A percentile compares a stretch with the other conserved stretches of the same genome.
Evolutionary conservation across 2,113 vertebrate species (phyloP).

Genomic region (Aegithalos caudatus): DNA sequence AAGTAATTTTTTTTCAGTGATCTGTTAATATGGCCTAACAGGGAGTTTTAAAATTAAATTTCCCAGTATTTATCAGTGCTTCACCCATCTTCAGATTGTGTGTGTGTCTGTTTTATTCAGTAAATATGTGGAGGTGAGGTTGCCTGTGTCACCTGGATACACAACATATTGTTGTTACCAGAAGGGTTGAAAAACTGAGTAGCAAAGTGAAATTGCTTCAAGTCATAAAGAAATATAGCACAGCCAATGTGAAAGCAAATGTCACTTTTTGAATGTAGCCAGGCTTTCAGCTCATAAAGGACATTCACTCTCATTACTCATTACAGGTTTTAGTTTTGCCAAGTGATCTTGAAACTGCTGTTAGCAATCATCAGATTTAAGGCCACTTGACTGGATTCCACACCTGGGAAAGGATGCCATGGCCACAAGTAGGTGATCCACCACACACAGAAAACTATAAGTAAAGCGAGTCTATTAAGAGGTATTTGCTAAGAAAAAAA

Average conservation of each 20-base stretch:
- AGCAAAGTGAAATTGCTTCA: background rate
- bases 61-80: background rate
- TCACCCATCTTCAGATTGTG: accelerated
- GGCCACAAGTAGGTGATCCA: background rate
- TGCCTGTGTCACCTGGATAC: background rate
- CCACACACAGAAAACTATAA: background rate
- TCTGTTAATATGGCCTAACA: background rate
- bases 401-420: background rate
- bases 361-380: background rate
- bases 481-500: background rate
- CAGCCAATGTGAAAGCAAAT: background rate
- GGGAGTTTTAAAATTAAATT: background rate
- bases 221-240: background rate
- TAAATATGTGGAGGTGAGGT: background rate
- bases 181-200: background rate
- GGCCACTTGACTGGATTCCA: background rate
- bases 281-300: background rate
- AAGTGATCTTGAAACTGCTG: background rate
- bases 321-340: background rate
- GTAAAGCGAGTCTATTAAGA: background rate
- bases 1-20: background rate
- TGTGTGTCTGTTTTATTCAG: background rate
- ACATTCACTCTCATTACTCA: background rate
- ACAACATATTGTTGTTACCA: background rate
- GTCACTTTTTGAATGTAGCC: background rate